A percentile compares a stretch with the other conserved stretches of the same genome.
These are phyloP conservation scores for Periplaneta americana DNA, from an alignment of 1,140 invertebrate genomes.

Conservation along the genomic window DNA sequence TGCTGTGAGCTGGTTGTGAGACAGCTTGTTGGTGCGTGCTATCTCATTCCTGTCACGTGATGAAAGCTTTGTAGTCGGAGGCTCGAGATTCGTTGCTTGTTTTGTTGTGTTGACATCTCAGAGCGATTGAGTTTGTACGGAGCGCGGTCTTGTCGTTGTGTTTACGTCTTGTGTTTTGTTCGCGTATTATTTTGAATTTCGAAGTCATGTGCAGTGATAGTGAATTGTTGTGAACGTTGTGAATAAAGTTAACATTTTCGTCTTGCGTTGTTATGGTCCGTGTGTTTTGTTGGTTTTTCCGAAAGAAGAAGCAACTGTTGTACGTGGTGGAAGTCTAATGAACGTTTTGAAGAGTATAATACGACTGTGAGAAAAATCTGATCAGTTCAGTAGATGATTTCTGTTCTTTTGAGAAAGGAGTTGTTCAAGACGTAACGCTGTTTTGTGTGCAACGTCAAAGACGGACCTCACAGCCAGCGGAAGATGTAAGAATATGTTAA, in stretches of 20 bases:
- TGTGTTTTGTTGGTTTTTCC: background rate
- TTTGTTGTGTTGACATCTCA: background rate
- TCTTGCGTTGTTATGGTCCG: background rate
- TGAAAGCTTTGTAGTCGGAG: background rate
- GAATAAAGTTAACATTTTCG: too few relatives aligned
- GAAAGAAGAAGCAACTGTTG: background rate
- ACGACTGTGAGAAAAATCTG: too few relatives aligned
- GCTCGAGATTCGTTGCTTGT: background rate
- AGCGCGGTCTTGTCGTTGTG: background rate
- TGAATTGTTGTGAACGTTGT: background rate
- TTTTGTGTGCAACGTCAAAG: slow-evolving; percentile 13
- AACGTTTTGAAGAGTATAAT: too few relatives aligned
- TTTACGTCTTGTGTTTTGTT: background rate
- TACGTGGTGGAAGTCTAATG: background rate
- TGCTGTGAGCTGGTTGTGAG: too few relatives aligned
- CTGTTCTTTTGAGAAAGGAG: background rate
- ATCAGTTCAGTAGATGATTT: background rate
- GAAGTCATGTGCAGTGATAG: background rate
- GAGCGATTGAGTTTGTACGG: background rate
- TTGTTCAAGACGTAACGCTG: background rate
- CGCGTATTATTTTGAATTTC: background rate
- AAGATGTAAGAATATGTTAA: slow-evolving; percentile 1
- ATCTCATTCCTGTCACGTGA: background rate
- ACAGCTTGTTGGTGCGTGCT: background rate
- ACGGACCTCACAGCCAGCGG: background rate